These are phyloP conservation scores for Chrysemys picta DNA, from an alignment of 2,113 vertebrate species.

Conservation along the genomic window DNA sequence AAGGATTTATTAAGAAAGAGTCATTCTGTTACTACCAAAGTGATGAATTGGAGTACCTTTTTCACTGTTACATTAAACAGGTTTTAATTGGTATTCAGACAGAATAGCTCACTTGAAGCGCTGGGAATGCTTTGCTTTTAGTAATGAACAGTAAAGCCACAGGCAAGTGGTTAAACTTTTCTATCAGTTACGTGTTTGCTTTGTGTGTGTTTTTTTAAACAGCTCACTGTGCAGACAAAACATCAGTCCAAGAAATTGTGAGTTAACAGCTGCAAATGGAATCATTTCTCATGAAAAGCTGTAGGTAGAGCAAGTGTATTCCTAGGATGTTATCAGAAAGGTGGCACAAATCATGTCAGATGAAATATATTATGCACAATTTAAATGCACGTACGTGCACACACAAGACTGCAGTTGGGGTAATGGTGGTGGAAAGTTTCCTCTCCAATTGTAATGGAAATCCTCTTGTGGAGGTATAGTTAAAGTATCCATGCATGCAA, in stretches of 20 bases:
- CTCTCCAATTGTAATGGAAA: background rate
- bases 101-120: conserved; percentile 40
- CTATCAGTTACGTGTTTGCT: background rate
- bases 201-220: background rate
- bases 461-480: background rate
- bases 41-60: conserved; percentile 27
- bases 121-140: conserved; percentile 39
- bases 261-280: conserved; percentile 10
- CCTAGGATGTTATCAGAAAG: background rate
- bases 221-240: conserved; percentile 15
- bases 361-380: conserved; percentile 20
- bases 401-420: background rate
- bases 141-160: conserved; percentile 58
- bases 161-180: conserved; percentile 27
- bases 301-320: conserved; percentile 24
- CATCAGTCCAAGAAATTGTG: conserved; percentile 23
- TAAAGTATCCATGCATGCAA: background rate
- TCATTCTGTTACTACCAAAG: conserved; percentile 4
- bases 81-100: conserved; percentile 60
- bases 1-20: conserved; percentile 7
- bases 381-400: background rate
- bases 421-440: background rate
- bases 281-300: conserved; percentile 55
- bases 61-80: conserved; percentile 6
- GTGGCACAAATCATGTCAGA: conserved; percentile 24